Evolutionary conservation across 2,797 vertebrate species (phyloP).

Genomic region (Oophaga sylvatica): DNA sequence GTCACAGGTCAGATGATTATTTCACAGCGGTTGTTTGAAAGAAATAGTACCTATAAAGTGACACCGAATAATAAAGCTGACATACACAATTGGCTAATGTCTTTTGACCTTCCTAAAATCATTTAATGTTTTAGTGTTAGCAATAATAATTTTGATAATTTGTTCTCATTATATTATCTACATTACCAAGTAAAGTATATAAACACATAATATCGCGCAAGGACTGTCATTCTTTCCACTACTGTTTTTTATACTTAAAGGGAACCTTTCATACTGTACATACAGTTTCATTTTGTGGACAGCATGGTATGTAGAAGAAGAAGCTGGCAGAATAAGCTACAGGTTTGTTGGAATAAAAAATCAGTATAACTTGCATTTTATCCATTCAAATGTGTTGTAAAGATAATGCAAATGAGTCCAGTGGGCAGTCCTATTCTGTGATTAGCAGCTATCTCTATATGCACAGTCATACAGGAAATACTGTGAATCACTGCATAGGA

Average conservation of each 20-base stretch:
- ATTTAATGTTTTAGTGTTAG: neutral
- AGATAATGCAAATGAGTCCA: too few relatives aligned
- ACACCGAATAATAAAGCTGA: slow-evolving; percentile 28
- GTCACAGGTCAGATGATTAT: slow-evolving; percentile 53
- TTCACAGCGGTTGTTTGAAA: slow-evolving; percentile 49
- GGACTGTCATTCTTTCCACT: neutral
- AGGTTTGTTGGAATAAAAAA: too few relatives aligned
- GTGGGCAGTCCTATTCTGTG: too few relatives aligned
- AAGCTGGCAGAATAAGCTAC: too few relatives aligned
- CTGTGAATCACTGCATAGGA: too few relatives aligned
- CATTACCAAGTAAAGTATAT: neutral
- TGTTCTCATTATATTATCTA: neutral
- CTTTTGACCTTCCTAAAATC: slow-evolving; percentile 3
- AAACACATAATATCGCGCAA: neutral
- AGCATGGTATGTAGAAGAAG: too few relatives aligned
- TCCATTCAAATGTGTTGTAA: too few relatives aligned
- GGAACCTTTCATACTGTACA: too few relatives aligned
- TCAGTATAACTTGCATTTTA: too few relatives aligned
- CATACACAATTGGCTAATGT: neutral
- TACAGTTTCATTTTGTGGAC: too few relatives aligned
- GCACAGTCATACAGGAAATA: too few relatives aligned
- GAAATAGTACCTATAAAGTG: slow-evolving; percentile 40
- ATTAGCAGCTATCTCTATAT: too few relatives aligned
- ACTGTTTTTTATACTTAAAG: neutral
- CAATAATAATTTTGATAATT: neutral